A percentile compares a stretch with the other conserved stretches of the same genome.
phyloP scores from a whole-genome alignment of 2,797 vertebrate genomes.

The Pagetopsis macropterus region DNA sequence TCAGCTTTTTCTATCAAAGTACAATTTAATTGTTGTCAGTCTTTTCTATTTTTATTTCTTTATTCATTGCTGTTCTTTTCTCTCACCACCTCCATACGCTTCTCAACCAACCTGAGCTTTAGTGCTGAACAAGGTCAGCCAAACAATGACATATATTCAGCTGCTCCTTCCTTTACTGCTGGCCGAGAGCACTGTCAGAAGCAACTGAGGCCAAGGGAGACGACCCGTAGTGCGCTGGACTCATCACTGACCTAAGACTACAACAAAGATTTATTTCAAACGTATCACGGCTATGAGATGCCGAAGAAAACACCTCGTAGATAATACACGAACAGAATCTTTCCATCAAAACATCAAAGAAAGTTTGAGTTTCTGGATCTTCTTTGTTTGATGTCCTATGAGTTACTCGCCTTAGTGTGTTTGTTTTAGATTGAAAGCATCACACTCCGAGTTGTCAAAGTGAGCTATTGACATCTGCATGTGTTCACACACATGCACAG shows the following conservation, averaged over 20 bases:
- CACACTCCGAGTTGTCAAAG: background rate
- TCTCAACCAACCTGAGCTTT: conserved; percentile 23
- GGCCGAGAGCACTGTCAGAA: conserved; percentile 11
- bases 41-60: background rate
- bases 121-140: conserved; percentile 49
- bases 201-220: background rate
- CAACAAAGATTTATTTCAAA: conserved; percentile 11
- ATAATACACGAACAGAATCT: background rate
- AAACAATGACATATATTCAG: conserved; percentile 57
- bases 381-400: background rate
- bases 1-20: background rate
- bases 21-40: background rate
- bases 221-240: background rate
- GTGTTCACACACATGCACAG: conserved; percentile 13
- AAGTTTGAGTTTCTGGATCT: background rate
- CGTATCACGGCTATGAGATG: conserved; percentile 2
- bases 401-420: background rate
- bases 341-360: conserved; percentile 10
- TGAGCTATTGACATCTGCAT: conserved; percentile 23
- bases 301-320: background rate
- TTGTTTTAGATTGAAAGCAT: background rate
- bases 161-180: conserved; percentile 49
- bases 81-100: conserved; percentile 21
- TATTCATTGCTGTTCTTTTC: background rate
- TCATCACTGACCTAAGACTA: conserved; percentile 9